These are phyloP conservation scores for Manduca sexta DNA, from an alignment of 1,140 invertebrate genomes.

Conservation along the genomic window DNA sequence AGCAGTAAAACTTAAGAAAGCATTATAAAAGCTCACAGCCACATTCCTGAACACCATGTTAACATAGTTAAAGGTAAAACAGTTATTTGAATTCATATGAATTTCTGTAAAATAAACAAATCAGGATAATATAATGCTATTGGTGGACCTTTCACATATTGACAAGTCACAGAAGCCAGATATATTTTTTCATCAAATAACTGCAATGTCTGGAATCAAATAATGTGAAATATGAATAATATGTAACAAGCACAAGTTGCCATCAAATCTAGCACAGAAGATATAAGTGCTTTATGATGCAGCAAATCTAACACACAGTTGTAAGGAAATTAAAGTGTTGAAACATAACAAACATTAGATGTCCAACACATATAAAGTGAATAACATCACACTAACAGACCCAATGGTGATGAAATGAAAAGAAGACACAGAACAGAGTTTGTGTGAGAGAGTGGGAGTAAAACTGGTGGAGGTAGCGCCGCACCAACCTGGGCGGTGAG, in stretches of 20 bases:
- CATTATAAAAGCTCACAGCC: conserved; percentile 12
- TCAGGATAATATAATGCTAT: too few species aligned
- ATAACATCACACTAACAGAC: conserved; percentile 1
- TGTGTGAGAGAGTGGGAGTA: conserved; percentile 24
- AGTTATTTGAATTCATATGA: not conserved
- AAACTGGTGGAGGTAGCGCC: conserved; percentile 31
- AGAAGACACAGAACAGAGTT: conserved; percentile 56
- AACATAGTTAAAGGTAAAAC: not conserved
- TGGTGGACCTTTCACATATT: not conserved
- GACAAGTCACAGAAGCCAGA: conserved; percentile 30
- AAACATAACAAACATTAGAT: not conserved
- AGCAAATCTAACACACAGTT: not conserved
- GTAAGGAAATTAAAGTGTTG: not conserved
- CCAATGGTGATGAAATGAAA: conserved; percentile 14
- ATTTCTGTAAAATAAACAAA: too few species aligned
- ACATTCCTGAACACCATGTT: conserved; percentile 23
- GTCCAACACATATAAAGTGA: not conserved
- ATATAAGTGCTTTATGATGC: not conserved
- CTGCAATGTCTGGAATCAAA: conserved; percentile 12
- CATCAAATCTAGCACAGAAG: not conserved
- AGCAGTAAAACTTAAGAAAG: conserved; percentile 46
- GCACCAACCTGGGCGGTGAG: conserved; percentile 56
- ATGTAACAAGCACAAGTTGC: not conserved
- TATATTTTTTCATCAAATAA: conserved; percentile 23
- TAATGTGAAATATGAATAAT: not conserved